phyloP scores from a whole-genome alignment of 1,140 invertebrate genomes.

The Catajapyx aquilonaris region DNA sequence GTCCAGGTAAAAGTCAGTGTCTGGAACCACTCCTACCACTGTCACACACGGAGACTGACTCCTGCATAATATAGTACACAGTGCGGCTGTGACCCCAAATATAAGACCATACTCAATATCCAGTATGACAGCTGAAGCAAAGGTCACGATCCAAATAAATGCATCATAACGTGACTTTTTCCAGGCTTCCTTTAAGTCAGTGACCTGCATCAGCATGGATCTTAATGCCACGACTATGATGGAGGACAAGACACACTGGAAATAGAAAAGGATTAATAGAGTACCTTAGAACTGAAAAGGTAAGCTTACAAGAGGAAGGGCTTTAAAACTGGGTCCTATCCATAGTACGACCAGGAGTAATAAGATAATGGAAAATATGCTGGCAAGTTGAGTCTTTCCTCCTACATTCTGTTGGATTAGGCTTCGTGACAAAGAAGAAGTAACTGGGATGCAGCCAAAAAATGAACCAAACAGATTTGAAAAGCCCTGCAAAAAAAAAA shows the following conservation, averaged over 20 bases:
- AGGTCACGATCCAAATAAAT: slow-evolving; percentile 64
- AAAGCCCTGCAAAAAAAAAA: slow-evolving; percentile 29
- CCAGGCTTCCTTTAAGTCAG: slow-evolving; percentile 49
- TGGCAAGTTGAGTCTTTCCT: slow-evolving; percentile 54
- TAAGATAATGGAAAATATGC: slow-evolving; percentile 39
- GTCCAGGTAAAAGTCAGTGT: slow-evolving; percentile 57
- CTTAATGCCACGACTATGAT: slow-evolving; percentile 82
- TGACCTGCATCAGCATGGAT: slow-evolving; percentile 65
- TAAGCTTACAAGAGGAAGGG: slow-evolving; percentile 42
- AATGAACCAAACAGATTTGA: slow-evolving; percentile 63
- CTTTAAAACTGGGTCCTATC: slow-evolving; percentile 65
- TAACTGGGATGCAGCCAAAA: slow-evolving; percentile 64
- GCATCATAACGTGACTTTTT: slow-evolving; percentile 58
- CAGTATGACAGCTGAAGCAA: slow-evolving; percentile 50
- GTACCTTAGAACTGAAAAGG: slow-evolving; percentile 5
- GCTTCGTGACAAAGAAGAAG: slow-evolving; percentile 46
- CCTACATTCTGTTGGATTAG: slow-evolving; percentile 59
- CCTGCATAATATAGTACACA: slow-evolving; percentile 41
- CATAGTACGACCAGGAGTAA: slow-evolving; percentile 55
- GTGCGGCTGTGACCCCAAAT: slow-evolving; percentile 46
- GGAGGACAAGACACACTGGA: slow-evolving; percentile 56
- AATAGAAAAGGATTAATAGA: slow-evolving; percentile 11
- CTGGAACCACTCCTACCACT: slow-evolving; percentile 38
- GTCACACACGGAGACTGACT: slow-evolving; percentile 37
- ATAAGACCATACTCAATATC: slow-evolving; percentile 67